Evolutionary conservation across 2,113 vertebrate genomes (phyloP).

Genomic region (Cyphomyrus discorhynchus): DNA sequence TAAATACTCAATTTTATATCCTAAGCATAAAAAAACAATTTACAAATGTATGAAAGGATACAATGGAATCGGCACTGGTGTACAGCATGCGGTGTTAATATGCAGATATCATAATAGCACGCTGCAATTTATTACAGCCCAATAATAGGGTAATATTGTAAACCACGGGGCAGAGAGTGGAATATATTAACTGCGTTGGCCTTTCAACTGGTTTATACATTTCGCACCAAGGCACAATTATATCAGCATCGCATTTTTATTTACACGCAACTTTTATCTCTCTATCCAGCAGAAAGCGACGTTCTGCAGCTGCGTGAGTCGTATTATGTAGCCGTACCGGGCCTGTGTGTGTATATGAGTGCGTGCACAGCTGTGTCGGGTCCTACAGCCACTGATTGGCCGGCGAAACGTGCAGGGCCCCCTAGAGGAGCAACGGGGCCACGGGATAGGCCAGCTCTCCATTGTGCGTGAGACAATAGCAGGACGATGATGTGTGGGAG

Average conservation of each 20-base stretch:
- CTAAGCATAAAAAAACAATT: constrained; percentile 9
- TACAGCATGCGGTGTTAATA: neutral
- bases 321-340: neutral
- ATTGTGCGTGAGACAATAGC: neutral
- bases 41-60: neutral
- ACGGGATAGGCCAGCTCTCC: neutral
- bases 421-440: neutral
- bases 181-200: neutral
- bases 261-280: constrained; percentile 6
- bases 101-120: neutral
- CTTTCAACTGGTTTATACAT: constrained; percentile 1
- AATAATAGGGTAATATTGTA: constrained; percentile 8
- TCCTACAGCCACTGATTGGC: neutral
- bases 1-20: neutral
- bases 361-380: neutral
- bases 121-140: constrained; percentile 1
- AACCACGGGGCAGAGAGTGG: neutral
- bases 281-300: neutral
- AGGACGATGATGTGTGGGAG: constrained; percentile 29
- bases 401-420: too few relatives aligned
- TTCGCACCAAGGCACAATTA: constrained; percentile 6
- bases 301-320: neutral
- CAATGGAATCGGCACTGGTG: neutral
- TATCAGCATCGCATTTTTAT: constrained; percentile 9
- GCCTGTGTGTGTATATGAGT: neutral